phyloP scores from a whole-genome alignment of 2,113 vertebrate genomes.

The Pterophyllum scalare region DNA sequence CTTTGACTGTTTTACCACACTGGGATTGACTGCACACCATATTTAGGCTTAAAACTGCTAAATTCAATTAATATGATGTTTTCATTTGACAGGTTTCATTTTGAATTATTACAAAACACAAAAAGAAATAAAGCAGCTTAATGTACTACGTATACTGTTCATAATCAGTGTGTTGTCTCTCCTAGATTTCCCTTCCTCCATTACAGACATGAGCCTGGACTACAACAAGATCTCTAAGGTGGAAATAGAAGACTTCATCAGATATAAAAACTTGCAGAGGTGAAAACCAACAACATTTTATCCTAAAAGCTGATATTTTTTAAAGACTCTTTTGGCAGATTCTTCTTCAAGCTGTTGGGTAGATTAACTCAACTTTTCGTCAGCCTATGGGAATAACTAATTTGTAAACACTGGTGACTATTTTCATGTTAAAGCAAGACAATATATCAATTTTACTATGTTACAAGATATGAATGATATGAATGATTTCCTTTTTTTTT shows the following conservation, averaged over 20 bases:
- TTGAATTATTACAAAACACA: not conserved
- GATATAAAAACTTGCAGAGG: conserved; percentile 93
- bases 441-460: not conserved
- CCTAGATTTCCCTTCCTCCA: conserved; percentile 86
- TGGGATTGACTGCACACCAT: not conserved
- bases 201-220: conserved; percentile 92
- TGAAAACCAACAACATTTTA: conserved; percentile 56
- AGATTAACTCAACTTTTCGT: not conserved
- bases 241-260: conserved; percentile 92
- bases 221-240: conserved; percentile 93
- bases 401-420: not conserved
- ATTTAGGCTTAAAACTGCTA: not conserved
- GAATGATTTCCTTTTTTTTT: not conserved
- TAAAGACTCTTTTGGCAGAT: not conserved
- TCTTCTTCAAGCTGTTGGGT: not conserved
- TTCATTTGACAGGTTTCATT: not conserved
- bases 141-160: not conserved
- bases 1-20: not conserved
- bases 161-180: conserved; percentile 6
- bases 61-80: not conserved
- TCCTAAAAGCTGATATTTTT: not conserved
- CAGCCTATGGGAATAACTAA: not conserved
- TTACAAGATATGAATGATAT: not conserved
- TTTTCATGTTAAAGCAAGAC: not conserved
- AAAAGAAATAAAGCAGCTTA: not conserved